These are phyloP conservation scores for Monopterus albus DNA, from an alignment of 2,113 vertebrate species.

Conservation along the genomic window DNA sequence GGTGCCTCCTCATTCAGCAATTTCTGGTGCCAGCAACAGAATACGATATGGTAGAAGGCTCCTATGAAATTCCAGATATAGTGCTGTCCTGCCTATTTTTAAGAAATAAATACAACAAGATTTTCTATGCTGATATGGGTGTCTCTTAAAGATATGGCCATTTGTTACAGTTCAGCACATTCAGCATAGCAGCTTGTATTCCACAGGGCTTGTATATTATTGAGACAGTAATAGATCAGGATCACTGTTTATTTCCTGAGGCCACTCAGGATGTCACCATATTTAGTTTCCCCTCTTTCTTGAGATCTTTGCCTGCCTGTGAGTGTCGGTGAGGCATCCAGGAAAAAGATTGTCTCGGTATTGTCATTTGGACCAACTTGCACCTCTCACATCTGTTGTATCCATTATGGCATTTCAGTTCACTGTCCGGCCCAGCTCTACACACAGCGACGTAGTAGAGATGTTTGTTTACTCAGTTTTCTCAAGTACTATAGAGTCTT, in stretches of 20 bases:
- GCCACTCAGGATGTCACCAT: slow-evolving; percentile 47
- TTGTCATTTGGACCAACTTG: slow-evolving; percentile 7
- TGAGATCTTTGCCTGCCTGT: slow-evolving; percentile 8
- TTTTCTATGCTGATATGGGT: neutral
- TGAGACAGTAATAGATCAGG: slow-evolving; percentile 53
- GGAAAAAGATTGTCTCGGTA: slow-evolving; percentile 17
- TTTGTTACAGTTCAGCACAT: neutral
- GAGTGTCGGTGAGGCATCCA: slow-evolving; percentile 18
- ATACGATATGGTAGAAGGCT: neutral
- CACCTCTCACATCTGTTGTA: slow-evolving; percentile 40
- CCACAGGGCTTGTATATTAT: slow-evolving; percentile 30
- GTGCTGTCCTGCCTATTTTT: too few relatives aligned
- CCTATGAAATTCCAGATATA: too few relatives aligned
- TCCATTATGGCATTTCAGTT: slow-evolving; percentile 11
- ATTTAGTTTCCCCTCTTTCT: slow-evolving; percentile 54
- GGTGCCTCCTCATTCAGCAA: too few relatives aligned
- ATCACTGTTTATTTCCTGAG: slow-evolving; percentile 49
- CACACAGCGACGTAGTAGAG: neutral
- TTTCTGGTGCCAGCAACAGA: neutral
- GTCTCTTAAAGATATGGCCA: neutral
- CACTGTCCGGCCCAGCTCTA: neutral
- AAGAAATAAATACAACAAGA: neutral
- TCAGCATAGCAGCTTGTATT: slow-evolving; percentile 23
- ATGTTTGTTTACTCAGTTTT: neutral
- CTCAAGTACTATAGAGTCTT: neutral